Evolutionary conservation across 2,797 vertebrate species (phyloP).

Genomic region (Takifugu ocellatus): DNA sequence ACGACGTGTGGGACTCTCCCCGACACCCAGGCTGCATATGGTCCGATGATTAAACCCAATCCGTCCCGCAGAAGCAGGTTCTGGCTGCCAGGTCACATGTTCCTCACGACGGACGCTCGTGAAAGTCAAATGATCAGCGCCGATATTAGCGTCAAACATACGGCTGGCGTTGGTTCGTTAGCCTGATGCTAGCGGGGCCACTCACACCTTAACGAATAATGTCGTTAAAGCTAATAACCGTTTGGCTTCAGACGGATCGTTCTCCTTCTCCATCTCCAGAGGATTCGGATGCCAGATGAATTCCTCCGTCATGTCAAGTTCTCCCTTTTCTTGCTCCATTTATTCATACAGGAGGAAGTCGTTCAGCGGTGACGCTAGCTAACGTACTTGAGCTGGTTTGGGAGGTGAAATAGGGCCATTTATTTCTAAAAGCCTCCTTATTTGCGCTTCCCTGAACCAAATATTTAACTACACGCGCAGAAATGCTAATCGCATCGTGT

Average conservation of each 20-base stretch:
- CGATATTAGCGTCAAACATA: slow-evolving; percentile 7
- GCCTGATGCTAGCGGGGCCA: background rate
- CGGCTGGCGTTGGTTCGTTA: background rate
- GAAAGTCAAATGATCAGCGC: slow-evolving; percentile 4
- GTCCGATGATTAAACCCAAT: slow-evolving; percentile 58
- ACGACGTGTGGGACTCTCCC: slow-evolving; percentile 46
- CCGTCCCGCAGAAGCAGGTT: slow-evolving; percentile 27
- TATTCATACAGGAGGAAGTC: slow-evolving; percentile 28
- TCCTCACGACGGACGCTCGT: slow-evolving; percentile 14
- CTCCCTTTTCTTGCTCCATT: slow-evolving; percentile 22
- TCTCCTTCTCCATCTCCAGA: background rate
- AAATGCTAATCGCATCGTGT: slow-evolving; percentile 52
- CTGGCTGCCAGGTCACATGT: slow-evolving; percentile 32
- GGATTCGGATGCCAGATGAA: slow-evolving; percentile 4
- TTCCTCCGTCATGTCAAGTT: slow-evolving; percentile 19
- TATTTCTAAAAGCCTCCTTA: slow-evolving; percentile 35
- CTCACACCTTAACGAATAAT: too few relatives aligned
- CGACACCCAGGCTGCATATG: slow-evolving; percentile 42
- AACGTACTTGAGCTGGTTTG: slow-evolving; percentile 39
- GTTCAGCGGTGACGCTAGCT: background rate
- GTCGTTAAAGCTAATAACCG: too few relatives aligned
- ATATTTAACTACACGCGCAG: slow-evolving; percentile 40
- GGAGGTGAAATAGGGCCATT: slow-evolving; percentile 39
- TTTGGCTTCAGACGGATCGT: background rate
- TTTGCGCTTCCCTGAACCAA: slow-evolving; percentile 7